phyloP scores from a whole-genome alignment of 2,888 invertebrate species.

The Branchellion lobata region DNA sequence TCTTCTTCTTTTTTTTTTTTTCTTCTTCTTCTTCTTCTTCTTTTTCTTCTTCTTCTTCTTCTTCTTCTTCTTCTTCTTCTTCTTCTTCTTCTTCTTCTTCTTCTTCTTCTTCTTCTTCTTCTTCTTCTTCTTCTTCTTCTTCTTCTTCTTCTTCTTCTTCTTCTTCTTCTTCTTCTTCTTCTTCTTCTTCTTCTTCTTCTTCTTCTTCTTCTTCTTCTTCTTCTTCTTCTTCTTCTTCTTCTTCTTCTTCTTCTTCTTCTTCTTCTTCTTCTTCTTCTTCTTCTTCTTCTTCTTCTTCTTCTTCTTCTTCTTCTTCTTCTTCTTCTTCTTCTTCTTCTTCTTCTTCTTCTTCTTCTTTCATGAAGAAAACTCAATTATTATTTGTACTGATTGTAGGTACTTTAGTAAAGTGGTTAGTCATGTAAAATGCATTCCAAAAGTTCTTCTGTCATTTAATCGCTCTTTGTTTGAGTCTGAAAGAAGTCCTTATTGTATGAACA shows the following conservation, averaged over 20 bases:
- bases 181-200: not conserved
- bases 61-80: not conserved
- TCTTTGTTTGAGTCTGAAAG: no score
- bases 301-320: slow-evolving; percentile 6
- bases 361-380: not conserved
- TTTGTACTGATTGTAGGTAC: no score
- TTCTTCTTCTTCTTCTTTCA: not conserved
- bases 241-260: not conserved
- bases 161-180: not conserved
- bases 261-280: not conserved
- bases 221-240: not conserved
- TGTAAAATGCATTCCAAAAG: no score
- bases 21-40: not conserved
- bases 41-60: not conserved
- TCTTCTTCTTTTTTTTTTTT: slow-evolving; percentile 12
- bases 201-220: not conserved
- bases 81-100: not conserved
- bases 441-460: no score
- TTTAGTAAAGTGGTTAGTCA: no score
- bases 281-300: not conserved
- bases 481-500: no score
- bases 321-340: slow-evolving; percentile 9
- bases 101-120: not conserved
- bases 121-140: not conserved
- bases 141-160: not conserved